phyloP scores from a whole-genome alignment of 2,113 vertebrate species.

The Python bivittatus region DNA sequence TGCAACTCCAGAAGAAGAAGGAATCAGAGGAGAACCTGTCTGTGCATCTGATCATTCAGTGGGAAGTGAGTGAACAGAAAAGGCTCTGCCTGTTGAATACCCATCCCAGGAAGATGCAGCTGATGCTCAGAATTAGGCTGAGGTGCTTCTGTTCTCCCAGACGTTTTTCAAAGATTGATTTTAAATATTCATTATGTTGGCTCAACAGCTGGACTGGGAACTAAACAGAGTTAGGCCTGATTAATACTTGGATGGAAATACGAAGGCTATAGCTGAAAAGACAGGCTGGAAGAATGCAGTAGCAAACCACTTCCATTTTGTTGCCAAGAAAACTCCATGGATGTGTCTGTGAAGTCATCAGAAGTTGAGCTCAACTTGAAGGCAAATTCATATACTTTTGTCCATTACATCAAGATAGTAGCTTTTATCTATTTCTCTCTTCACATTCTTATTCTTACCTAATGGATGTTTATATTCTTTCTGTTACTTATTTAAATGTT shows the following conservation, averaged over 20 bases:
- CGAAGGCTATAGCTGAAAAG: background rate
- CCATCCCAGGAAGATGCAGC: background rate
- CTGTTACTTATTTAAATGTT: background rate
- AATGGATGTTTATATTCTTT: background rate
- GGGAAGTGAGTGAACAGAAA: background rate
- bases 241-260: background rate
- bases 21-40: background rate
- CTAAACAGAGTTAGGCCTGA: background rate
- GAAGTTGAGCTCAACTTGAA: background rate
- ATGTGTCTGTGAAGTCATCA: background rate
- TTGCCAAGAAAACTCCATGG: background rate
- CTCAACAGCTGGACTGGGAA: background rate
- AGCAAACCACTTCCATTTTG: background rate
- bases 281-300: background rate
- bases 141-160: background rate
- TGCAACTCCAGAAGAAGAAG: background rate
- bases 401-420: background rate
- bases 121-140: background rate
- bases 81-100: background rate
- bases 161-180: background rate
- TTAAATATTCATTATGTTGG: background rate
- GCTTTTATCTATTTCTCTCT: background rate
- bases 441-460: background rate
- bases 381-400: background rate
- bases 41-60: background rate